Base-by-base conservation (phyloP, 1,140 invertebrate species). In the Notospermus geniculatus region DNA sequence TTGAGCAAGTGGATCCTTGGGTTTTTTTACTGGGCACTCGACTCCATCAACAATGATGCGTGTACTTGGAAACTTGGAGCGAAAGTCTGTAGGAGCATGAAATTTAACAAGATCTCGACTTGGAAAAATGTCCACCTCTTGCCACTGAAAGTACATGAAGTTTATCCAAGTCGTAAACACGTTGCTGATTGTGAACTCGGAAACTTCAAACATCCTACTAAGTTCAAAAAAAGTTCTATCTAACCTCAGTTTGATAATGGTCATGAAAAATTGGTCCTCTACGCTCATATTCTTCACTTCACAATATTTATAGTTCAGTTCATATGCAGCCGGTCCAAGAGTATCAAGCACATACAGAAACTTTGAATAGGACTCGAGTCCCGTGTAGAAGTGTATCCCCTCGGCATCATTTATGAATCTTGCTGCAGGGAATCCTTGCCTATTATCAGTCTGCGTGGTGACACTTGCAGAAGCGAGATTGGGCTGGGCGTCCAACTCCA, bases 221-320 rank as follows among this genome's bases (percentile, higher is more conserved):
- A 74, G 32, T 68, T 72, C 70, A 64, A 66, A 68, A 60, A 70
- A 63, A 22, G 57, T 58, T 25, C 46, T 69, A 41, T 66, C 59
- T 56, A 50, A 52, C 41, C 70, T 57, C n/a, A 73, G 45, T 60
- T 73, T 73, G 54, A 70, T 65, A 17, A 77, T 39, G 19, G 65
- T 71, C 25, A 75, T 57, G 60, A 73, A 66, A 32, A 74, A 67
- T 53, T 66, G 65, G 58, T 74, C 58, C 59, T 61, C 36, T 22
- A 66, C 45, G 29, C 22, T 29, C 23, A 67, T 17, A 30, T 28
- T 54, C 23, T 55, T 57, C 13, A 55, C 46, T 57, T 59, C 53
- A n/a, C 46, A 57, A 39, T 63, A 53, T 22, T 62, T 25, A 59
- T 67, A 72, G 57, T 67, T 67, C 52, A 72, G 54, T 54, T 88